Percentiles rank a stretch among this genome's conserved stretches.
Evolutionary conservation across 2,888 invertebrate genomes (phyloP).

Genomic region (Parapristionchus giblindavisi): DNA sequence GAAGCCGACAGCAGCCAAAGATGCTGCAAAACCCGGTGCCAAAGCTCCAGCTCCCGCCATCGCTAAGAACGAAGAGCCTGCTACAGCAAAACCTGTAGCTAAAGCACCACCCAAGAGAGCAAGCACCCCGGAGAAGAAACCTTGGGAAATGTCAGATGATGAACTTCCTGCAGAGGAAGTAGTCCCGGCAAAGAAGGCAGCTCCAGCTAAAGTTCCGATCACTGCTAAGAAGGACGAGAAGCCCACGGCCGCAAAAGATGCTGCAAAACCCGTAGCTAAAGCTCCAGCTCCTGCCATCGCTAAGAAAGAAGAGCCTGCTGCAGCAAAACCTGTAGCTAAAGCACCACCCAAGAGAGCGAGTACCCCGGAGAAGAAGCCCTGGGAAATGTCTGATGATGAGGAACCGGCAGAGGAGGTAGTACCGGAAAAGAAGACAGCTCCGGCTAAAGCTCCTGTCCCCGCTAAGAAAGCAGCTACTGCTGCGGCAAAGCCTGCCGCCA

Average conservation of each 20-base stretch:
- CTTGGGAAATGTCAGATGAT: no score
- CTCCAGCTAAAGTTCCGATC: no score
- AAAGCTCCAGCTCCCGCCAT: constrained; percentile 12
- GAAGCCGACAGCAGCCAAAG: neutral
- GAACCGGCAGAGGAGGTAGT: constrained; percentile 10
- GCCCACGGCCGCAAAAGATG: no score
- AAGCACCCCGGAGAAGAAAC: neutral
- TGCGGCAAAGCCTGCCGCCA: constrained; percentile 12
- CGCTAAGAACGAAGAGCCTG: no score
- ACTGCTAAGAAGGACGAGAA: no score
- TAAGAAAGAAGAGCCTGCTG: no score
- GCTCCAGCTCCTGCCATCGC: constrained; percentile 17
- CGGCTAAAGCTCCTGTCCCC: no score
- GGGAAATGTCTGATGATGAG: constrained; percentile 24
- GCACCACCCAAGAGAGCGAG: neutral
- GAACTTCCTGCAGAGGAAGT: constrained; percentile 1
- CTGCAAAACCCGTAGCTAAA: neutral
- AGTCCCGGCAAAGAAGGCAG: neutral
- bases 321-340: neutral
- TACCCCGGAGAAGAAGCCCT: constrained; percentile 8
- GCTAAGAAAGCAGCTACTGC: neutral
- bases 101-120: neutral
- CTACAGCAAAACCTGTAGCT: constrained; percentile 8
- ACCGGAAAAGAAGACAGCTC: neutral
- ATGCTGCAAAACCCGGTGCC: constrained; percentile 3